These are phyloP conservation scores for Lithophane semibrunnea DNA, from an alignment of 2,888 invertebrate genomes.

Conservation along the genomic window DNA sequence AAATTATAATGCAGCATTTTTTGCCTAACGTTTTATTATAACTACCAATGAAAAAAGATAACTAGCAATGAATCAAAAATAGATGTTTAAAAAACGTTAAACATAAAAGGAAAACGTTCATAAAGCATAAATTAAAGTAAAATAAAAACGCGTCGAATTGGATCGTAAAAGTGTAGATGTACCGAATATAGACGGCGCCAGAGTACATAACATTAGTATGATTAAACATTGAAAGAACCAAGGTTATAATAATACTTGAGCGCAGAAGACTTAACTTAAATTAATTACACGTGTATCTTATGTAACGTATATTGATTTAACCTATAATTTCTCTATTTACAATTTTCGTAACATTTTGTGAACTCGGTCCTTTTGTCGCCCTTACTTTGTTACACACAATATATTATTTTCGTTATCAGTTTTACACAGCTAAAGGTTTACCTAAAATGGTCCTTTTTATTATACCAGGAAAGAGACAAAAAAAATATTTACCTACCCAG, in stretches of 20 bases:
- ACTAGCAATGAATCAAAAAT: conserved; percentile 34
- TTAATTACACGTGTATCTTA: not conserved
- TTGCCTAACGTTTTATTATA: conserved; percentile 30
- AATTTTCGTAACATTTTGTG: not conserved
- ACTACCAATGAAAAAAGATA: conserved; percentile 34
- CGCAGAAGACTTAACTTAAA: conserved; percentile 14
- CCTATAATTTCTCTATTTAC: conserved; percentile 2
- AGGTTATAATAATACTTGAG: conserved; percentile 29
- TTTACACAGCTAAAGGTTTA: not conserved
- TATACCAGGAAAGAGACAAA: not conserved
- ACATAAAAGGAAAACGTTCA: conserved; percentile 11
- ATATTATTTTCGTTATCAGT: not conserved
- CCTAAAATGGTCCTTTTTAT: not conserved
- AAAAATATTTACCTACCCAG: not conserved
- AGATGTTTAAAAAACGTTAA: conserved; percentile 20
- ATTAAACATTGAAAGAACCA: conserved; percentile 39
- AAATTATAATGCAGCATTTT: conserved; percentile 37
- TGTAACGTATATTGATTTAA: not conserved
- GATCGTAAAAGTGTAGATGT: conserved; percentile 31
- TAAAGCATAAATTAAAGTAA: conserved; percentile 30
- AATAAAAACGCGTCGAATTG: conserved; percentile 46
- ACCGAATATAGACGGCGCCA: conserved; percentile 36
- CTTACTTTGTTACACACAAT: not conserved
- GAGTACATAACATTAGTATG: conserved; percentile 28
- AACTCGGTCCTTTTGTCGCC: not conserved